Percentiles rank a stretch among this genome's conserved stretches.
Evolutionary conservation across 2,888 invertebrate genomes (phyloP).

Genomic region (Drosophila neutralis): DNA sequence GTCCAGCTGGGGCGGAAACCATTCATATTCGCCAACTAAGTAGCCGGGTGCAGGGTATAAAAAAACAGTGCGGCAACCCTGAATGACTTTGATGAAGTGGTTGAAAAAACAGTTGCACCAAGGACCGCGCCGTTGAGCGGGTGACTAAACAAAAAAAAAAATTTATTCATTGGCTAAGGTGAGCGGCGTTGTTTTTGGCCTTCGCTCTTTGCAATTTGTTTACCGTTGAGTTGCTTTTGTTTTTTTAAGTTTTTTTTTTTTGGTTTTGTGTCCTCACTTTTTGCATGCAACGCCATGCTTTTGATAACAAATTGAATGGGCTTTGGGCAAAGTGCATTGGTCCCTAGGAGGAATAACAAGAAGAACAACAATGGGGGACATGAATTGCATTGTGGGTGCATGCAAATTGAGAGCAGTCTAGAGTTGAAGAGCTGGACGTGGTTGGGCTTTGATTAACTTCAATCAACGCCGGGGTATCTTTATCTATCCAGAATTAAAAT

Average conservation of each 20-base stretch:
- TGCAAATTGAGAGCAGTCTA: conserved; percentile 40
- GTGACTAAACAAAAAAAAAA: conserved; percentile 16
- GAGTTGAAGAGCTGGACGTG: conserved; percentile 24
- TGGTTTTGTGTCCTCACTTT: conserved; percentile 17
- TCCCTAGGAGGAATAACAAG: conserved; percentile 30
- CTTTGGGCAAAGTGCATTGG: conserved; percentile 67
- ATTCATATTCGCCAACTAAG: conserved; percentile 3
- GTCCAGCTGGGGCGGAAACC: neutral
- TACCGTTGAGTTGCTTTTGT: conserved; percentile 48
- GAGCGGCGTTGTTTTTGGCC: conserved; percentile 64
- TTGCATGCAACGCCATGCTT: conserved; percentile 35
- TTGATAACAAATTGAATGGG: conserved; percentile 71
- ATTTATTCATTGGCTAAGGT: conserved; percentile 62
- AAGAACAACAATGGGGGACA: conserved; percentile 13
- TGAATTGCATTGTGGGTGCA: conserved; percentile 39
- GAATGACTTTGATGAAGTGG: conserved; percentile 79
- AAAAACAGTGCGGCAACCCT: conserved; percentile 48
- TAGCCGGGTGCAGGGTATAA: conserved; percentile 38
- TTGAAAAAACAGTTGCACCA: conserved; percentile 52
- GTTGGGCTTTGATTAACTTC: conserved; percentile 70
- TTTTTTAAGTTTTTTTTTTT: conserved; percentile 1
- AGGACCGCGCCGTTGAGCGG: conserved; percentile 2
- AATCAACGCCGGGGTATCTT: conserved; percentile 56
- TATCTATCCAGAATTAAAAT: conserved; percentile 78
- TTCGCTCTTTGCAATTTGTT: conserved; percentile 71